These are phyloP conservation scores for Tenebrosternarchus preto DNA, from an alignment of 2,113 vertebrate species.

Conservation along the genomic window DNA sequence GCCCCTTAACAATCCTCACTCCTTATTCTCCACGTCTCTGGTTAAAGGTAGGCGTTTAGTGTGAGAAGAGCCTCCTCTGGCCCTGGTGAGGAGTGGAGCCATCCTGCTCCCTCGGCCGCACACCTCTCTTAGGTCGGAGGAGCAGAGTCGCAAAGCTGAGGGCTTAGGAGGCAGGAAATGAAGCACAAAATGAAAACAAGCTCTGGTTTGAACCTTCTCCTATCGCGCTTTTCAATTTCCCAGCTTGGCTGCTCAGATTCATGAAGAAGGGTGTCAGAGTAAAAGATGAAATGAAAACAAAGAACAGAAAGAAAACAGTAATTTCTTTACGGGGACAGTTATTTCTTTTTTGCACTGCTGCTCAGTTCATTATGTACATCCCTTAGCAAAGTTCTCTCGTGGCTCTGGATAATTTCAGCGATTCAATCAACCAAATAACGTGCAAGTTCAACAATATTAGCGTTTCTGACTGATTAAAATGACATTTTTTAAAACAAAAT, in stretches of 20 bases:
- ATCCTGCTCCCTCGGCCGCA: conserved; percentile 50
- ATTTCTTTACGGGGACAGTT: conserved; percentile 5
- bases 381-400: not conserved
- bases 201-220: conserved; percentile 78
- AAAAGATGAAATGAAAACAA: conserved; percentile 13
- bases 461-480: too few relatives aligned
- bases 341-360: conserved; percentile 6
- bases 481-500: not conserved
- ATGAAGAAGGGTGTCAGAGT: conserved; percentile 33
- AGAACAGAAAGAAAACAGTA: not conserved
- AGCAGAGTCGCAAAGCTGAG: conserved; percentile 79
- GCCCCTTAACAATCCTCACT: conserved; percentile 25
- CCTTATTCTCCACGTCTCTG: conserved; percentile 15
- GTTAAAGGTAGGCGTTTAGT: conserved; percentile 36
- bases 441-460: too few relatives aligned
- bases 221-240: conserved; percentile 81
- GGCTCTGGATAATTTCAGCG: not conserved
- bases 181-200: conserved; percentile 98
- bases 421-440: too few relatives aligned
- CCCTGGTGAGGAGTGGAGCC: conserved; percentile 49
- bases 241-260: conserved; percentile 67
- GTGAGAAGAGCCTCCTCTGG: conserved; percentile 31
- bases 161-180: conserved; percentile 95
- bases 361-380: not conserved
- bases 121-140: conserved; percentile 60